Conservation (phyloP, 2,797 vertebrate genomes). For the Sebastes iracundus region DNA sequence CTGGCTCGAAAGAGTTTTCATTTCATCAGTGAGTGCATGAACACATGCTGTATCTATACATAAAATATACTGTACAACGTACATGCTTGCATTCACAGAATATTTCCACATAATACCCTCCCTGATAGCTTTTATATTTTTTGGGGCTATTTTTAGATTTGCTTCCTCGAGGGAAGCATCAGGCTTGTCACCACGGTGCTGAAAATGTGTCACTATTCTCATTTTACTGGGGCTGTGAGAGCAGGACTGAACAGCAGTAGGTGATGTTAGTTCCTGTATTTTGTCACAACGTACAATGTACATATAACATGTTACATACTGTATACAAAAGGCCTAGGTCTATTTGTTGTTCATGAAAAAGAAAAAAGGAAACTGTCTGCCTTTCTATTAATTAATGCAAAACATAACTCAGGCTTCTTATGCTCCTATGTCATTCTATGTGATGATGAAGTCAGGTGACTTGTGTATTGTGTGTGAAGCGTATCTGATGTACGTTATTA, state of each 20-base stretch:
- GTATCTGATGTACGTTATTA: not conserved
- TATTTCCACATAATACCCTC: conserved; percentile 12
- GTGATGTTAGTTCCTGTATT: conserved; percentile 15
- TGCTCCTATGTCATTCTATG: not conserved
- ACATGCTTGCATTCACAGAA: conserved; percentile 8
- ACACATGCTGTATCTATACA: not conserved
- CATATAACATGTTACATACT: not conserved
- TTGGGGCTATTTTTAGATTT: conserved; percentile 43
- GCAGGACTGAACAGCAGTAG: conserved; percentile 28
- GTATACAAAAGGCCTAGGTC: not conserved
- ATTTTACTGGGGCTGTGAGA: conserved; percentile 27
- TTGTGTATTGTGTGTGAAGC: not conserved
- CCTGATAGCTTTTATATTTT: not conserved
- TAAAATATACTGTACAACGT: not conserved
- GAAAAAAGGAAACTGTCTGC: not conserved
- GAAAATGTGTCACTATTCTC: conserved; percentile 46
- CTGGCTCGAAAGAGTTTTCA: conserved; percentile 18
- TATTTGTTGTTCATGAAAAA: not conserved
- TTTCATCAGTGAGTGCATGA: conserved; percentile 12
- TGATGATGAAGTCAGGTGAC: not conserved
- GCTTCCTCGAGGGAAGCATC: conserved; percentile 23
- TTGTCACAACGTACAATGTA: not conserved
- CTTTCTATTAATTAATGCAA: not conserved
- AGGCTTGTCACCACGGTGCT: conserved; percentile 34
- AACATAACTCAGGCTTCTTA: not conserved